Percentiles rank a stretch among this genome's conserved stretches.
Conservation (phyloP, 2,113 vertebrate genomes). For the Gavia stellata region DNA sequence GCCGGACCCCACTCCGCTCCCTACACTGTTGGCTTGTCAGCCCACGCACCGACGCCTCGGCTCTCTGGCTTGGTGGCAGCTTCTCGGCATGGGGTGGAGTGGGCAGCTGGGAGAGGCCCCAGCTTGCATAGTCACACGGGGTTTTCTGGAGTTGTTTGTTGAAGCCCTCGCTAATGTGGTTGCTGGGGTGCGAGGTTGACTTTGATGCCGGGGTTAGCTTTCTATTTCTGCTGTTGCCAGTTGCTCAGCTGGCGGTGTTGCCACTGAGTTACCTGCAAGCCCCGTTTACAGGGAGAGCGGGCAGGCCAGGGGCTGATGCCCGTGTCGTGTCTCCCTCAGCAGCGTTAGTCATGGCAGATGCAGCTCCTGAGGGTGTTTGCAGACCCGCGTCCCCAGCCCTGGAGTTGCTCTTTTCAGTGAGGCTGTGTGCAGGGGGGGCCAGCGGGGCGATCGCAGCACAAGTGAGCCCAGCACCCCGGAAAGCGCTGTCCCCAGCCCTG, state of each 20-base stretch:
- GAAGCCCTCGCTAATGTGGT: not conserved
- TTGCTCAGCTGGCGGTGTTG: not conserved
- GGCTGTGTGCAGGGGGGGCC: not conserved
- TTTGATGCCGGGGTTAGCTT: not conserved
- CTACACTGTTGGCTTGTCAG: too few relatives aligned
- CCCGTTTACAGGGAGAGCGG: not conserved
- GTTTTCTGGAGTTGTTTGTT: not conserved
- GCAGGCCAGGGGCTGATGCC: not conserved
- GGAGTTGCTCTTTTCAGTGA: not conserved
- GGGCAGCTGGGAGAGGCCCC: not conserved
- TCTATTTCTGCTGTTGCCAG: not conserved
- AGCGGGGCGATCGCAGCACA: not conserved
- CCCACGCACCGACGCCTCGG: rapidly evolving
- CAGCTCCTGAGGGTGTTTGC: not conserved
- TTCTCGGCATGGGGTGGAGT: not conserved
- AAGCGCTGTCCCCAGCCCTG: not conserved
- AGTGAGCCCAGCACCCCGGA: not conserved
- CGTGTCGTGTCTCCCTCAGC: rapidly evolving
- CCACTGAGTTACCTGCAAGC: not conserved
- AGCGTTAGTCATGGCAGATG: rapidly evolving
- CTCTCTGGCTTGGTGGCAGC: not conserved
- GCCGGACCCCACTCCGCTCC: rapidly evolving
- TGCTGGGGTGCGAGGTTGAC: not conserved
- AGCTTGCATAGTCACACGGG: rapidly evolving
- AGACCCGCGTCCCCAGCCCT: not conserved